Base-by-base conservation (phyloP, 1,140 invertebrate genomes). In the Heliconius eleuchia region DNA sequence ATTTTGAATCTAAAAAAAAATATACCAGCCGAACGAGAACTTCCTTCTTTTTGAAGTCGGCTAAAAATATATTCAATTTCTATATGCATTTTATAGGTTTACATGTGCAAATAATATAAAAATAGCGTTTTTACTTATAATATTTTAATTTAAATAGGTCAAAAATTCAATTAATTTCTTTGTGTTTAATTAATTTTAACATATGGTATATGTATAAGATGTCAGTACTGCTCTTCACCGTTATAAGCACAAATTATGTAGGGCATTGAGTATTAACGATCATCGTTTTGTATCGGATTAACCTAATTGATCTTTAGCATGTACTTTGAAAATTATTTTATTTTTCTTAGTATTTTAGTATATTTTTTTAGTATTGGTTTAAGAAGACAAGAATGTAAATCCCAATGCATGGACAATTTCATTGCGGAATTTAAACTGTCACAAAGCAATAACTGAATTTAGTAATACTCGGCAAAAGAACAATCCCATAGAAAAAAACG, bases 131-230 rank as follows among this genome's bases (percentile, higher is more conserved):
- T 42, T 13, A 42, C 42, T 42, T 34, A 55, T 52, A 74, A 74
- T 55, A 13, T 16, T 57, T 18, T 13, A 55, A 55, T 6, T 55
- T 19, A n/a, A 60, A 19, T 23, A 27, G 30, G 52, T 75, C 52
- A 39, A 75, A 75, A 39, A n/a, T 60, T 39, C 30, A 60, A 60
- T 75, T 39, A 52, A 75, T 39, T 34, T 66, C 23, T 66, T 66
- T 66, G 60, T 66, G 27, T 11, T 30, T 30, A 66, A 66, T 66
- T 30, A 27, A 27, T 66, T 30, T 27, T 66, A 66, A 66, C 60
- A 66, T 66, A 66, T 60, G 55, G 13, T 9, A 18, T 52, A 30
- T 27, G 57, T 66, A 30, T 27, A 66, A 27, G 57, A 66, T 27
- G 60, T 66, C 23, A 66, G 60, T 27, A 66, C 60, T 13, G 23